Evolutionary conservation across 2,113 vertebrate genomes (phyloP).

Genomic region (Vanacampus margaritifer): DNA sequence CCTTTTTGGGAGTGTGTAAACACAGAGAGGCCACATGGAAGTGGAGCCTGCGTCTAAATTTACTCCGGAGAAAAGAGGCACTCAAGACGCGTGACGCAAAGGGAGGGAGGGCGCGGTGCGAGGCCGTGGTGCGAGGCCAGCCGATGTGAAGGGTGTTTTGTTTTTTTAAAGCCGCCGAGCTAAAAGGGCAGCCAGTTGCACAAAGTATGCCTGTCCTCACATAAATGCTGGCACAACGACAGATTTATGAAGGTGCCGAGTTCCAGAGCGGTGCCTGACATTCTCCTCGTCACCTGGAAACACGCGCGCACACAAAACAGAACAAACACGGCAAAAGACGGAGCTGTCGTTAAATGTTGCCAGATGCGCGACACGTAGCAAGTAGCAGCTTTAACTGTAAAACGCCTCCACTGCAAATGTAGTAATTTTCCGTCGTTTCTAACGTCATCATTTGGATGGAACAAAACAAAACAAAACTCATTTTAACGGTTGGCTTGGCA

Average conservation of each 20-base stretch:
- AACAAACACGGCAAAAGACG: neutral
- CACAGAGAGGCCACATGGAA: slow-evolving; percentile 12
- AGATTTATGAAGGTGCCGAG: slow-evolving; percentile 48
- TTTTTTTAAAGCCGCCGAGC: slow-evolving; percentile 12
- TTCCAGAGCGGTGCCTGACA: slow-evolving; percentile 30
- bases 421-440: neutral
- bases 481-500: neutral
- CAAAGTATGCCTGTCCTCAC: slow-evolving; percentile 34
- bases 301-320: slow-evolving; percentile 8
- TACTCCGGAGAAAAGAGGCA: slow-evolving; percentile 16
- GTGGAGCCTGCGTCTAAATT: slow-evolving; percentile 49
- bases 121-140: slow-evolving; percentile 12
- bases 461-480: too few species aligned
- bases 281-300: slow-evolving; percentile 27
- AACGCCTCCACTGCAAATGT: neutral
- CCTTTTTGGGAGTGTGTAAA: slow-evolving; percentile 45
- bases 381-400: neutral
- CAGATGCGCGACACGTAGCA: neutral
- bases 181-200: slow-evolving; percentile 25
- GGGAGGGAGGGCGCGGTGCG: neutral
- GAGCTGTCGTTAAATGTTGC: neutral
- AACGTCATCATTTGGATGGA: neutral
- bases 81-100: slow-evolving; percentile 4
- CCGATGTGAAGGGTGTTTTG: slow-evolving; percentile 18
- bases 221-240: slow-evolving; percentile 7